phyloP scores from a whole-genome alignment of 2,888 invertebrate species.

The Malthinus flaveolus region DNA sequence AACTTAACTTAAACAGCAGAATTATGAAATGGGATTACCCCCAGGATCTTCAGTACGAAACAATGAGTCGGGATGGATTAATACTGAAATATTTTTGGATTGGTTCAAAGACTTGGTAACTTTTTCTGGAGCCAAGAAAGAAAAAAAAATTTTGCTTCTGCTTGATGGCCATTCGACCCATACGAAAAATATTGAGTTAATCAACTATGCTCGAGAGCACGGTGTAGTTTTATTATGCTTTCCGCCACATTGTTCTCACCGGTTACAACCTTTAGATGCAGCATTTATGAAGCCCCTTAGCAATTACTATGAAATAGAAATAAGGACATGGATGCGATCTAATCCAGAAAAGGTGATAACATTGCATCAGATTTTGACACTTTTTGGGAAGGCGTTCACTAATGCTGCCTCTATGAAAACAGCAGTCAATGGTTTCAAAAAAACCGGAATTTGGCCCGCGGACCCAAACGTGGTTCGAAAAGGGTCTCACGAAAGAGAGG shows the following conservation, averaged over 20 bases:
- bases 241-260: conserved; percentile 15
- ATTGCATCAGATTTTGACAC: conserved; percentile 20
- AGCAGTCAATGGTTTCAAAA: conserved; percentile 27
- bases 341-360: conserved; percentile 22
- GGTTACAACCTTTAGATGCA: conserved; percentile 21
- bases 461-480: no score
- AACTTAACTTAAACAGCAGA: no score
- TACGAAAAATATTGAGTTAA: neutral
- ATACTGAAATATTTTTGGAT: neutral
- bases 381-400: conserved; percentile 11
- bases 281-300: conserved; percentile 23
- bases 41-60: no score
- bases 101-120: neutral
- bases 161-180: conserved; percentile 4
- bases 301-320: conserved; percentile 19
- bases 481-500: conserved; percentile 5
- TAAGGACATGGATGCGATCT: conserved; percentile 20
- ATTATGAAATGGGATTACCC: no score
- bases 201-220: conserved; percentile 29
- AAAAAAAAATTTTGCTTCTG: no score
- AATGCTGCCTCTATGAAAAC: conserved; percentile 22
- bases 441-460: conserved; percentile 30
- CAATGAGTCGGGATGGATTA: neutral
- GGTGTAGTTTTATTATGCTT: conserved; percentile 24
- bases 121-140: no score